These are phyloP conservation scores for Platynereis dumerilii DNA, from an alignment of 2,888 invertebrate genomes.

Conservation along the genomic window DNA sequence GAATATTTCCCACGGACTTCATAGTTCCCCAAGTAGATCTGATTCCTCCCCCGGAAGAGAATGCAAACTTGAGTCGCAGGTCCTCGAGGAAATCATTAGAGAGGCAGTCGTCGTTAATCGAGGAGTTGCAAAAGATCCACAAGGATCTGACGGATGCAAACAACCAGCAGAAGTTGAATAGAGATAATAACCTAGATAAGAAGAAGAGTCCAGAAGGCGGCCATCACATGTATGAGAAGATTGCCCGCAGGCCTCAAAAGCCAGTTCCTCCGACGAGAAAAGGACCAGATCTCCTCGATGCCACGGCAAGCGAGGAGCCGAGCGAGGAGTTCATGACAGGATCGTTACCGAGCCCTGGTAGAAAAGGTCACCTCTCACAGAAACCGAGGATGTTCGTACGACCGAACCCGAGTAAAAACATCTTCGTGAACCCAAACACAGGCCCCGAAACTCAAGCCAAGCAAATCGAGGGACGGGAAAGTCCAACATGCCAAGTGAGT, in stretches of 20 bases:
- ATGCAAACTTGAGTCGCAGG: neutral
- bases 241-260: neutral
- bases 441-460: slow-evolving; percentile 6
- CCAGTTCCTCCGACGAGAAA: slow-evolving; percentile 1
- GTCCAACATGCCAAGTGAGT: slow-evolving; percentile 15
- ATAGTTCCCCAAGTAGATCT: slow-evolving; percentile 20
- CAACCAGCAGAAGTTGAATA: no score
- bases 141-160: no score
- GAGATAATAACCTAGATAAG: no score
- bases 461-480: slow-evolving; percentile 9
- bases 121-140: no score
- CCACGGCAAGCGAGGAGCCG: neutral
- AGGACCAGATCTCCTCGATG: neutral
- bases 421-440: slow-evolving; percentile 17
- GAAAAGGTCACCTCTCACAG: slow-evolving; percentile 11
- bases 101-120: no score
- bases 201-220: no score
- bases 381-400: slow-evolving; percentile 23
- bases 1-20: slow-evolving; percentile 36
- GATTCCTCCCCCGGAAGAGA: neutral
- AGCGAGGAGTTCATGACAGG: neutral
- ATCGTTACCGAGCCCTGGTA: slow-evolving; percentile 9
- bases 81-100: neutral
- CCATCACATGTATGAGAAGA: no score
- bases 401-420: slow-evolving; percentile 19